These are phyloP conservation scores for Oryctes rhinoceros DNA, from an alignment of 1,140 invertebrate species.

Conservation along the genomic window DNA sequence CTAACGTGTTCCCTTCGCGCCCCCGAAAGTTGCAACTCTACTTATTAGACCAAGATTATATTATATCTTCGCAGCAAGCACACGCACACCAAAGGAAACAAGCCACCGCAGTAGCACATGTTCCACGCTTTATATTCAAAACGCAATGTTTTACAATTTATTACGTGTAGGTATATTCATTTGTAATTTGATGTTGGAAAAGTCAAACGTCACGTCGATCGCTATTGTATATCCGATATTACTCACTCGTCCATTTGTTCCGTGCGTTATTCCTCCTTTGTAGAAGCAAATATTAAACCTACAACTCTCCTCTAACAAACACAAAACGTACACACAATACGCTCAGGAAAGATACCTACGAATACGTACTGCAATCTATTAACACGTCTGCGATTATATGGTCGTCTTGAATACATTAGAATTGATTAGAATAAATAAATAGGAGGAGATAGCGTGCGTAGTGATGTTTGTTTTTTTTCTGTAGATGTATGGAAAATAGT, in stretches of 20 bases:
- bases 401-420: slow-evolving; percentile 9
- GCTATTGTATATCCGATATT: not conserved
- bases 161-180: no score
- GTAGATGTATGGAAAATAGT: not conserved
- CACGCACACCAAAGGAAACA: no score
- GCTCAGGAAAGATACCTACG: not conserved
- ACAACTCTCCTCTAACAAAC: not conserved
- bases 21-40: no score
- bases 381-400: slow-evolving; percentile 14
- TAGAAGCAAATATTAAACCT: slow-evolving; percentile 8
- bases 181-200: no score
- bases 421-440: slow-evolving; percentile 1
- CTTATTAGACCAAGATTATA: no score
- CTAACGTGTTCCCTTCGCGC: no score
- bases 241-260: not conserved
- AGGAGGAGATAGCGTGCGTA: not conserved
- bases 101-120: no score
- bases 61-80: no score
- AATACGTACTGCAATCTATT: not conserved
- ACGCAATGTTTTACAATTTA: no score
- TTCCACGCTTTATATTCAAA: no score
- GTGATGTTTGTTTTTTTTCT: not conserved
- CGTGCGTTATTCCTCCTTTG: not conserved
- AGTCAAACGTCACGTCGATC: no score
- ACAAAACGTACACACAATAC: slow-evolving; percentile 3